phyloP scores from a whole-genome alignment of 2,113 vertebrate species.

The Dascyllus trimaculatus region DNA sequence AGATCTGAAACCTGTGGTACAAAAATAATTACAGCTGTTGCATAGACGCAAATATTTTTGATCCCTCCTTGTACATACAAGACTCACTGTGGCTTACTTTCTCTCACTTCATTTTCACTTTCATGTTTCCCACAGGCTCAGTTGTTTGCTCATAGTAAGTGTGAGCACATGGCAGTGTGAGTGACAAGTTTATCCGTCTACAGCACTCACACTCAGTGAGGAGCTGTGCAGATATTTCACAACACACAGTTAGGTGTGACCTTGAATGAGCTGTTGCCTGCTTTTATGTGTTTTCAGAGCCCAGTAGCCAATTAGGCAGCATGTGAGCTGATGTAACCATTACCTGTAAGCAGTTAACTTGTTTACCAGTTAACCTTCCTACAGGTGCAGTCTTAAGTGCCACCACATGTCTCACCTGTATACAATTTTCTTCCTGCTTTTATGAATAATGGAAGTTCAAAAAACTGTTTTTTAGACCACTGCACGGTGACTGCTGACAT shows the following conservation, averaged over 20 bases:
- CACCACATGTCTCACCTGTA: background rate
- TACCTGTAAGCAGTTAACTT: background rate
- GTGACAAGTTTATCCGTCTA: background rate
- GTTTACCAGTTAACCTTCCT: too few species aligned
- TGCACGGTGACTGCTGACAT: slow-evolving; percentile 46
- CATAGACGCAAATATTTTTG: background rate
- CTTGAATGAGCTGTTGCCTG: background rate
- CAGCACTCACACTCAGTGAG: background rate
- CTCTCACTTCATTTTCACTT: slow-evolving; percentile 25
- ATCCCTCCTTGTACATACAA: background rate
- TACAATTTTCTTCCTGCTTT: background rate
- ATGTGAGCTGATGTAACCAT: background rate
- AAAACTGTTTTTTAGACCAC: background rate
- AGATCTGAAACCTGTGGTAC: background rate
- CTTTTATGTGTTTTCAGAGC: background rate
- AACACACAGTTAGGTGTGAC: background rate
- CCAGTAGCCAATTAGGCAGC: background rate
- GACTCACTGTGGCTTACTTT: background rate
- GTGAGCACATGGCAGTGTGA: slow-evolving; percentile 5
- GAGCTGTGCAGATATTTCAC: background rate
- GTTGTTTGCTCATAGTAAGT: slow-evolving; percentile 5
- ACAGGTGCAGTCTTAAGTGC: background rate
- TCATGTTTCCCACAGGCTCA: background rate
- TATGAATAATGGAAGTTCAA: background rate
- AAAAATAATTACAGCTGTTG: background rate